Evolutionary conservation across 30 jellyfish, hydroid and myxozoan species (phyloP), one percentile per base, ranked within the genome.

Genomic region (Aurelia aurita): DNA sequence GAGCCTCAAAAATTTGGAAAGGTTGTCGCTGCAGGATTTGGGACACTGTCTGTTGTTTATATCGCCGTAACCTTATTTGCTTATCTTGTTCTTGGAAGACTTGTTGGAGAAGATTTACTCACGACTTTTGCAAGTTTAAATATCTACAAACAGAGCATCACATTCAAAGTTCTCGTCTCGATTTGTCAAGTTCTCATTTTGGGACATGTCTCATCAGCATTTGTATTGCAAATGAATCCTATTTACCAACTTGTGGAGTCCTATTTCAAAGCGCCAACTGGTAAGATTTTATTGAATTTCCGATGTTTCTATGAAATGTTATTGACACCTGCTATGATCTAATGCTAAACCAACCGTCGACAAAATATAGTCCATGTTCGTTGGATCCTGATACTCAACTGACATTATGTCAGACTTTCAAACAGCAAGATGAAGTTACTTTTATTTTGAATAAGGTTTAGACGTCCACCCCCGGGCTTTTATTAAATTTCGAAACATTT

Each of bases 151-250:
- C 21, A 96, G 8, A 67, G 27, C 20, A 74, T 45, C 21, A 61
- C 93, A 18, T 93, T 80, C 95, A 72, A 90, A 51, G 91, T 84
- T 8, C 43, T 93, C 49, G 92, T 94, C 70, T 87, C 89, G 58
- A 87, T 89, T 32, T 89, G 96, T 15, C 98, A 93, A 69, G 96
- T 96, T 0, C 65, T 94, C 49, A 93, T 93, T 32, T 75, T 95
- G 23, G 97, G 97, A 4, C 98, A 93, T 74, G 96, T 93, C n/a
- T 61, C 88, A 18, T 84, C 97, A 64, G 98, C 97, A 13, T 87
- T 87, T 72, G 97, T 93, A 27, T 53, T 93, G 69, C 91, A 93
- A 60, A 82, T 93, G 72, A 93, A 93, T 51, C 98, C 98, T 29
- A 91, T 87, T 35, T 82, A 93, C 58, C 98, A 93, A 45, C 97